Percentiles rank a stretch among this genome's conserved stretches.
phyloP scores from a whole-genome alignment of 2,797 vertebrate species.

The Cygnus olor region DNA sequence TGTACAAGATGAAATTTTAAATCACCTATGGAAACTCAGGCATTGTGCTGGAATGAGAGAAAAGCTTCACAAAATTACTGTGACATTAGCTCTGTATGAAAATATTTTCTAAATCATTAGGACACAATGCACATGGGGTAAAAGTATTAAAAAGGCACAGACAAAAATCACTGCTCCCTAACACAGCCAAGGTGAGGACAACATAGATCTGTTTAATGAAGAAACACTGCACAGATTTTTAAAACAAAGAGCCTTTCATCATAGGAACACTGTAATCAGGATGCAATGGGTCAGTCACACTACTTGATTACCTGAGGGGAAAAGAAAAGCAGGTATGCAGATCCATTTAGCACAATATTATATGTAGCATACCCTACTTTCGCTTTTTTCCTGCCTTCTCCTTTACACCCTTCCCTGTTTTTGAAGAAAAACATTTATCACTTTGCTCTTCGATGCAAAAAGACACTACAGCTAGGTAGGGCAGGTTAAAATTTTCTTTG shows the following conservation, averaged over 20 bases:
- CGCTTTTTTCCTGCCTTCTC: not conserved
- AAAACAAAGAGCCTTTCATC: not conserved
- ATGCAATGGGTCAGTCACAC: not conserved
- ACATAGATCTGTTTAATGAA: not conserved
- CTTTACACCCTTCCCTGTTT: not conserved
- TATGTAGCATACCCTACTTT: not conserved
- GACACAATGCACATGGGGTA: rapidly evolving
- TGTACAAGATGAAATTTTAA: not conserved
- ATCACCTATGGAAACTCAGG: not conserved
- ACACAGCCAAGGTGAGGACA: not conserved
- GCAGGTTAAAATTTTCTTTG: conserved; percentile 77
- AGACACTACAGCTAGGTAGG: conserved; percentile 47
- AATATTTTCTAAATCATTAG: not conserved
- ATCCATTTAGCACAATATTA: not conserved
- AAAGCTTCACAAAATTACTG: not conserved
- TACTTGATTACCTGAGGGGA: not conserved
- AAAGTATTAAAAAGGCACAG: not conserved
- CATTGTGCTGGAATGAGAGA: not conserved
- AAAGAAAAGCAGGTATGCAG: not conserved
- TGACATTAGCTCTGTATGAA: not conserved
- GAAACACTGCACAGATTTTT: not conserved
- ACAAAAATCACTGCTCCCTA: not conserved
- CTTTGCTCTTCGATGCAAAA: conserved; percentile 60
- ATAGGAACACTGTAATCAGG: not conserved
- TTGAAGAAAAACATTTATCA: conserved; percentile 59